Evolutionary conservation across 2,113 vertebrate genomes (phyloP).

Genomic region (Nothoprocta pentlandii): DNA sequence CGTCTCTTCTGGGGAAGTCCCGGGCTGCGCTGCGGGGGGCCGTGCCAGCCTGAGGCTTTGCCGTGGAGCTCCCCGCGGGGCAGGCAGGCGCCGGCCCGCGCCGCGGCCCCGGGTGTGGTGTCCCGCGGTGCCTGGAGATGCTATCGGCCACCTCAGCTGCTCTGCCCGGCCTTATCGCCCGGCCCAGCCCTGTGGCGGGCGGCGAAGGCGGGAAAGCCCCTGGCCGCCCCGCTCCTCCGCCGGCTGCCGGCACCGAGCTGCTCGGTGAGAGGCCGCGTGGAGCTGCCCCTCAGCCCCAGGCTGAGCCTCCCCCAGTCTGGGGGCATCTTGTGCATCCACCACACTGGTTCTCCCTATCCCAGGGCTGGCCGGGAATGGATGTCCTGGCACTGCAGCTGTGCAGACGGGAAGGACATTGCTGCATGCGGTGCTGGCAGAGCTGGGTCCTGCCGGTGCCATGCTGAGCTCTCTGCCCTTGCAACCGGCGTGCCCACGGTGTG

Average conservation of each 20-base stretch:
- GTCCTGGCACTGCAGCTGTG: too few relatives aligned
- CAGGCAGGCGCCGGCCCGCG: neutral
- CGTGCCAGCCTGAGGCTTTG: neutral
- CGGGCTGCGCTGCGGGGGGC: accelerated
- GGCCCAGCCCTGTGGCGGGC: conserved; percentile 26
- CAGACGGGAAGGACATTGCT: too few relatives aligned
- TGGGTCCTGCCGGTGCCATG: neutral
- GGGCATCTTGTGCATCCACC: neutral
- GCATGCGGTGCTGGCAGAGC: neutral
- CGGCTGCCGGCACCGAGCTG: neutral
- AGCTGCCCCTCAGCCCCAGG: accelerated
- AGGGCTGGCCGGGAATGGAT: neutral
- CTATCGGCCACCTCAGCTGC: neutral
- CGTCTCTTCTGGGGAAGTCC: neutral
- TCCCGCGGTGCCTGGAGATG: neutral
- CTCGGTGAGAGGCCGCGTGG: neutral
- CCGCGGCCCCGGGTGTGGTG: neutral
- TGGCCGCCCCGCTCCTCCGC: accelerated
- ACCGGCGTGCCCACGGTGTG: accelerated
- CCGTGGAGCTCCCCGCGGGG: neutral
- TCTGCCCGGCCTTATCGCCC: conserved; percentile 7
- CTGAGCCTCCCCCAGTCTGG: neutral
- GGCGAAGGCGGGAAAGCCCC: neutral
- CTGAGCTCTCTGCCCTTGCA: accelerated
- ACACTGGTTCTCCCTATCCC: neutral